phyloP scores from a whole-genome alignment of 2,888 invertebrate species.

The Congeria kusceri region DNA sequence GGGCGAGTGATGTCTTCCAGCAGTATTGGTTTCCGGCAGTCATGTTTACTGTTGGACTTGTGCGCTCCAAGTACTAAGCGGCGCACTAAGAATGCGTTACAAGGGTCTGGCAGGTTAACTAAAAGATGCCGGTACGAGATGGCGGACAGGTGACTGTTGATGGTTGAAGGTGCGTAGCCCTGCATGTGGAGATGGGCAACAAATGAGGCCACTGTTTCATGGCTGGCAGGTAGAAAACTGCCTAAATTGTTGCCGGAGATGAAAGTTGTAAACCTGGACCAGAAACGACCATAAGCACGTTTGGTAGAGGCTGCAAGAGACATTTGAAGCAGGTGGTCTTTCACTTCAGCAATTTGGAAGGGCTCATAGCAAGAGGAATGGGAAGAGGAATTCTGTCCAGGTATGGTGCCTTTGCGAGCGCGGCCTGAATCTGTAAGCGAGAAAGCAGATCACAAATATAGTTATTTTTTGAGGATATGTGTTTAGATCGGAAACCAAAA shows the following conservation, averaged over 20 bases:
- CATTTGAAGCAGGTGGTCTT: not conserved
- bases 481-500: constrained; percentile 28
- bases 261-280: constrained; percentile 14
- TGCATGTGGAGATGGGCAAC: constrained; percentile 17
- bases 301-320: constrained; percentile 6
- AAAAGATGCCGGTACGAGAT: constrained; percentile 33
- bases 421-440: constrained; percentile 35
- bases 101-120: constrained; percentile 10
- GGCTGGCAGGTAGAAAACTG: constrained; percentile 11
- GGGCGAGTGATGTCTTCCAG: not conserved
- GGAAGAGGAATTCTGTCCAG: constrained; percentile 18
- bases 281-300: constrained; percentile 12
- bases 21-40: constrained; percentile 4
- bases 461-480: constrained; percentile 26
- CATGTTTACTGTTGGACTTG: not conserved
- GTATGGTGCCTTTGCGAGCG: constrained; percentile 16
- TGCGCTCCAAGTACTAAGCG: constrained; percentile 22
- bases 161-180: constrained; percentile 17
- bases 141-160: constrained; percentile 37
- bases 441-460: constrained; percentile 37
- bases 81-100: constrained; percentile 7
- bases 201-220: constrained; percentile 17
- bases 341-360: constrained; percentile 12
- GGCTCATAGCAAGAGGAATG: constrained; percentile 27
- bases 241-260: not conserved